A percentile compares a stretch with the other conserved stretches of the same genome.
Evolutionary conservation across 2,797 vertebrate genomes (phyloP).

Genomic region (Microchirus variegatus): DNA sequence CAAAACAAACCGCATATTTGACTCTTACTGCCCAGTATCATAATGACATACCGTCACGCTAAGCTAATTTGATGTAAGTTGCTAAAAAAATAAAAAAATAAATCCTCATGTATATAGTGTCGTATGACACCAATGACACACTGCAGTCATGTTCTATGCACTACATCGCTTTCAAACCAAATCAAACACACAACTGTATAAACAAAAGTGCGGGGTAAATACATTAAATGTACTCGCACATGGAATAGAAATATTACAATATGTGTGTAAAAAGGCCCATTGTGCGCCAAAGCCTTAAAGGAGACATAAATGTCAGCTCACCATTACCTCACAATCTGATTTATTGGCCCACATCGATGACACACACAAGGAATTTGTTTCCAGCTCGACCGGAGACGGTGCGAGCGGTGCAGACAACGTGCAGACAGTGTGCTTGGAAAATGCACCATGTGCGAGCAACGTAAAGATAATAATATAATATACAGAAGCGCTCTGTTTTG

Average conservation of each 20-base stretch:
- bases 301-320: slow-evolving; percentile 16
- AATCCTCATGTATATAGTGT: too few relatives aligned
- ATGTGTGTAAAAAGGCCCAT: slow-evolving; percentile 17
- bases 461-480: not conserved
- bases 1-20: not conserved
- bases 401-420: not conserved
- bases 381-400: not conserved
- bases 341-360: not conserved
- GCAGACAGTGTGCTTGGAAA: not conserved
- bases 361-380: not conserved
- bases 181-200: too few relatives aligned
- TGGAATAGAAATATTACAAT: not conserved
- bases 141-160: too few relatives aligned
- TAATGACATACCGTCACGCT: not conserved
- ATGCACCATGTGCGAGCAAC: not conserved
- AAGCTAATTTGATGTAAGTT: slow-evolving; percentile 3
- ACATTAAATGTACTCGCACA: too few relatives aligned
- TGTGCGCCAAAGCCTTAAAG: slow-evolving; percentile 21
- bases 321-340: slow-evolving; percentile 1
- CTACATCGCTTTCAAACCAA: too few relatives aligned
- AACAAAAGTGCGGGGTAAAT: too few relatives aligned
- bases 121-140: too few relatives aligned
- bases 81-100: too few relatives aligned
- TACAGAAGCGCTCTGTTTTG: not conserved
- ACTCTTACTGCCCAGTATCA: not conserved